These are phyloP conservation scores for Luscinia luscinia DNA, from an alignment of 2,797 vertebrate species.

Conservation along the genomic window DNA sequence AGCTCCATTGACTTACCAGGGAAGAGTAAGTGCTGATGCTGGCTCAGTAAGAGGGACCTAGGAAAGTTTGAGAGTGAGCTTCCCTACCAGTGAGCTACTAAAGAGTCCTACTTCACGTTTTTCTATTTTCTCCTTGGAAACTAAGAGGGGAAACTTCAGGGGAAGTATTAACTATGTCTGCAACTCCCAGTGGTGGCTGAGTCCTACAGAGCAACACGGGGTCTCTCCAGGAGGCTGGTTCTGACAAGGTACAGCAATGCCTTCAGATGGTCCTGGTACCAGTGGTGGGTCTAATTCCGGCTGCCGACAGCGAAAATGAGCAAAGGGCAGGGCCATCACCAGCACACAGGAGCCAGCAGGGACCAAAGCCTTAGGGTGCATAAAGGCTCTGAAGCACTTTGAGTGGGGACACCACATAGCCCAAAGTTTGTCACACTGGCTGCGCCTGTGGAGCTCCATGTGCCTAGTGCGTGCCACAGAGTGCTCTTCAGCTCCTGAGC, in stretches of 20 bases:
- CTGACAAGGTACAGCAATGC: neutral
- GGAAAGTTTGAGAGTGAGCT: neutral
- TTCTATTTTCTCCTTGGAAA: neutral
- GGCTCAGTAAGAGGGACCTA: neutral
- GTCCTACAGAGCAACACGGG: accelerated
- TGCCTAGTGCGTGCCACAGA: too few species aligned
- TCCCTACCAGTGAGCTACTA: neutral
- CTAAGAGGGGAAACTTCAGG: neutral
- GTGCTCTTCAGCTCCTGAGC: neutral
- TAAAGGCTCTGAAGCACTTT: neutral
- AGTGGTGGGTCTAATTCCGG: neutral
- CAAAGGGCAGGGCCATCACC: neutral
- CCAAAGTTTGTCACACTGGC: neutral
- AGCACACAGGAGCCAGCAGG: neutral
- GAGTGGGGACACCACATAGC: neutral
- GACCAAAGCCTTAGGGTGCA: neutral
- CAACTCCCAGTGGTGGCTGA: neutral
- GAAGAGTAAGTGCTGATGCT: neutral
- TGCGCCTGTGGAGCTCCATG: neutral
- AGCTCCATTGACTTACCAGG: neutral
- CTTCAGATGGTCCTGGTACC: neutral
- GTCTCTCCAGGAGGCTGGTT: neutral
- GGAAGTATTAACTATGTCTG: neutral
- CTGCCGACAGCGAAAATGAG: neutral
- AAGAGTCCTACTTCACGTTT: neutral